Evolutionary conservation across 1,140 invertebrate species (phyloP).

Genomic region (Papilio polytes): DNA sequence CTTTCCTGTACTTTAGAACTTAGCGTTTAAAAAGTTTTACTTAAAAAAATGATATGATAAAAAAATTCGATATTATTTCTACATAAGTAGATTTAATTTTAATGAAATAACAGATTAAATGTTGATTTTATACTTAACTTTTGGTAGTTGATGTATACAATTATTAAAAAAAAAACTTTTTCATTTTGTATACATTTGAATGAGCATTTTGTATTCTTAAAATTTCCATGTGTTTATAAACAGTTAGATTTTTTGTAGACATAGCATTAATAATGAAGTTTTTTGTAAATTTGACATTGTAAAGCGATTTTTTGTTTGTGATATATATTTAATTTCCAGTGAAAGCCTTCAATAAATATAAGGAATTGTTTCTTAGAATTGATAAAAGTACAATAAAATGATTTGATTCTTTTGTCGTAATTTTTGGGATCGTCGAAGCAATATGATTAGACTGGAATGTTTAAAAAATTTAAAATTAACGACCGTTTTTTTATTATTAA

Average conservation of each 20-base stretch:
- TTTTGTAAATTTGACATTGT: slow-evolving; percentile 6
- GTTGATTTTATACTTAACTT: slow-evolving; percentile 46
- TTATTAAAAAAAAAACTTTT: not conserved
- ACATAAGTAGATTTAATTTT: slow-evolving; percentile 56
- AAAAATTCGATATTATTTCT: slow-evolving; percentile 59
- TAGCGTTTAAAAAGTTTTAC: slow-evolving; percentile 62
- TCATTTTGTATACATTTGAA: not conserved
- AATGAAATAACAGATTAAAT: slow-evolving; percentile 55
- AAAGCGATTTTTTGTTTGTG: not conserved
- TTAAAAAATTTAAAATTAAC: slow-evolving; percentile 61
- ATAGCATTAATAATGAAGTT: not conserved
- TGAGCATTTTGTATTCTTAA: not conserved
- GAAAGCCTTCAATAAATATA: slow-evolving; percentile 40
- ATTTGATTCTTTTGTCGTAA: slow-evolving; percentile 67
- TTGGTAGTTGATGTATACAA: not conserved
- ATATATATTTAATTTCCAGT: not conserved
- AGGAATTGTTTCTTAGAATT: slow-evolving; percentile 51
- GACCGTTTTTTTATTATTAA: slow-evolving; percentile 63
- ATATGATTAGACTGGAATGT: slow-evolving; percentile 79
- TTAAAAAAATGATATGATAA: slow-evolving; percentile 57
- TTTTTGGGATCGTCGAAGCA: slow-evolving; percentile 79
- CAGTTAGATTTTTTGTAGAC: not conserved
- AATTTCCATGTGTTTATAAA: not conserved
- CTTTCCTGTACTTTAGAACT: slow-evolving; percentile 73
- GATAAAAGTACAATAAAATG: slow-evolving; percentile 55